Evolutionary conservation across 2,888 invertebrate genomes (phyloP).

Genomic region (Auanema sp.): DNA sequence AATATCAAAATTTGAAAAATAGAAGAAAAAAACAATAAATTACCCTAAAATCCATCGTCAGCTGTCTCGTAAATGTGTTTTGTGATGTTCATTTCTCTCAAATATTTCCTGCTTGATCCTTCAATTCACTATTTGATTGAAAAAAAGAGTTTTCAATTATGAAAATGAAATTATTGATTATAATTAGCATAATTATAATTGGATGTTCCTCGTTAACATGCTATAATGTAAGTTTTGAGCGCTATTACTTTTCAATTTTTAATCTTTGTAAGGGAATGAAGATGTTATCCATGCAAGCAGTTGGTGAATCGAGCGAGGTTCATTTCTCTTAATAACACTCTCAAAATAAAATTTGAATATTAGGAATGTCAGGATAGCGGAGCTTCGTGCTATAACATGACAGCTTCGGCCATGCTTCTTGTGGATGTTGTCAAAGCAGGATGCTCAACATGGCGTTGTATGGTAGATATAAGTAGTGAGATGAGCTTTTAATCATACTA

Average conservation of each 20-base stretch:
- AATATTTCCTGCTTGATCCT: too few relatives aligned
- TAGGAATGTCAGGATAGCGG: constrained; percentile 2
- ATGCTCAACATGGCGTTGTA: constrained; percentile 55
- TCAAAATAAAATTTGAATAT: not conserved
- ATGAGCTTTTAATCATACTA: not conserved
- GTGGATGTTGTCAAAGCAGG: constrained; percentile 56
- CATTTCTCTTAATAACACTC: not conserved
- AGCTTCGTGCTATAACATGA: constrained; percentile 49
- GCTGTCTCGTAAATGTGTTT: too few relatives aligned
- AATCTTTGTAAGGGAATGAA: constrained; percentile 35
- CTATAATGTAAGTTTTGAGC: constrained; percentile 27
- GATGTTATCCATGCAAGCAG: constrained; percentile 38
- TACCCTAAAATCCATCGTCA: too few relatives aligned
- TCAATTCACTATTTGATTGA: too few relatives aligned
- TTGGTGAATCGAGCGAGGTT: constrained; percentile 39
- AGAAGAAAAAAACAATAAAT: too few relatives aligned
- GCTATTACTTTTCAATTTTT: not conserved
- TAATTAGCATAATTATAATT: too few relatives aligned
- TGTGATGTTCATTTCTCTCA: too few relatives aligned
- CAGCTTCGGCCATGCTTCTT: constrained; percentile 37
- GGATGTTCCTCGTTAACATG: constrained; percentile 20
- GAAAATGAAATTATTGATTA: too few relatives aligned
- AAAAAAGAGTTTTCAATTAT: too few relatives aligned
- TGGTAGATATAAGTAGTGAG: constrained; percentile 25
- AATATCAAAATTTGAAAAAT: too few relatives aligned